Percentiles rank a stretch among this genome's conserved stretches.
These are phyloP conservation scores for Etheostoma perlongum DNA, from an alignment of 2,797 vertebrate species.

Conservation along the genomic window DNA sequence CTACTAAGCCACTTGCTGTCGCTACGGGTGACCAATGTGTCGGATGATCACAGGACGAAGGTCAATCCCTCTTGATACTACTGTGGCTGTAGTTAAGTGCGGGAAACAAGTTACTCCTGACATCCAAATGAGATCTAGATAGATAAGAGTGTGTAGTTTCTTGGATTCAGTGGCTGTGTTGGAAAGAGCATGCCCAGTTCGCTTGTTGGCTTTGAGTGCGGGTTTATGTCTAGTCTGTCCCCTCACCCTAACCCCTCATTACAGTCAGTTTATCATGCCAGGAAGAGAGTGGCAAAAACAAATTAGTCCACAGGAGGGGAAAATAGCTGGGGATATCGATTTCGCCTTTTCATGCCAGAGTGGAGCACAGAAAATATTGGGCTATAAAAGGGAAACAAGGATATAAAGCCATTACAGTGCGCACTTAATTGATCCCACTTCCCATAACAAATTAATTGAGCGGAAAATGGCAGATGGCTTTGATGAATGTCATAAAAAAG, in stretches of 20 bases:
- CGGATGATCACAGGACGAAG: constrained; percentile 63
- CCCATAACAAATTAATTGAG: constrained; percentile 89
- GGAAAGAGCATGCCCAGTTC: not conserved
- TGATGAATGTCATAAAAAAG: constrained; percentile 87
- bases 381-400: constrained; percentile 88
- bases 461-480: constrained; percentile 90
- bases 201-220: constrained; percentile 34
- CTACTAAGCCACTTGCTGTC: constrained; percentile 69
- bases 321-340: constrained; percentile 81
- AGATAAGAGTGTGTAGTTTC: not conserved
- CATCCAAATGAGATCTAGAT: constrained; percentile 43
- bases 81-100: constrained; percentile 46
- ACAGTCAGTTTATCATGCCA: constrained; percentile 80
- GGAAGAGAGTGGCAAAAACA: constrained; percentile 81
- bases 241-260: constrained; percentile 75
- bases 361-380: constrained; percentile 87
- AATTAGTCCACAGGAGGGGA: constrained; percentile 79
- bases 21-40: constrained; percentile 22
- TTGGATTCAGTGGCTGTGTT: not conserved
- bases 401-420: constrained; percentile 86
- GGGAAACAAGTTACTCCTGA: constrained; percentile 9
- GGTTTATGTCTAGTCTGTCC: constrained; percentile 50
- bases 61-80: constrained; percentile 78
- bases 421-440: constrained; percentile 89
- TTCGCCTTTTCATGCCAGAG: constrained; percentile 82